A percentile compares a stretch with the other conserved stretches of the same genome.
Conservation (phyloP, 1,140 invertebrate genomes). For the Drosophila nigromelanica region DNA sequence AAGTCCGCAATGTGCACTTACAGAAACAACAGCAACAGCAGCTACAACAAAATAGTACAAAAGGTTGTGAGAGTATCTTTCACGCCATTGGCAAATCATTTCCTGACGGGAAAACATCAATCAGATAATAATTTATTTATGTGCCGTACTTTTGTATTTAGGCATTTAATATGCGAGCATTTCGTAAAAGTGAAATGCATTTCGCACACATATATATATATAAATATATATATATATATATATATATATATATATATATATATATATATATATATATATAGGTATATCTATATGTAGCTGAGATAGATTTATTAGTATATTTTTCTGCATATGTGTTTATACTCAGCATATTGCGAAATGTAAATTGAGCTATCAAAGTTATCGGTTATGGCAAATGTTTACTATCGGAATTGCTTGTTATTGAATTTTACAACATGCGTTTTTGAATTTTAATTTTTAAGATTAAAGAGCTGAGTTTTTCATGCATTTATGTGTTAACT, state of each 20-base stretch:
- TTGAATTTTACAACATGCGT: too few relatives aligned
- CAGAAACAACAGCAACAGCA: conserved; percentile 21
- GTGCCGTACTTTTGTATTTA: conserved; percentile 3
- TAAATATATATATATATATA: conserved; percentile 38
- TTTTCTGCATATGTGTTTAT: neutral
- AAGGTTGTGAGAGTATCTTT: conserved; percentile 68
- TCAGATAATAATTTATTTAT: conserved; percentile 49
- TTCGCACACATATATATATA: conserved; percentile 18
- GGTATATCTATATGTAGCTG: conserved; percentile 8
- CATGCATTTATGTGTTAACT: too few relatives aligned
- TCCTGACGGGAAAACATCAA: conserved; percentile 73
- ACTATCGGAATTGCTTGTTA: too few relatives aligned
- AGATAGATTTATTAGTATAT: conserved; percentile 29
- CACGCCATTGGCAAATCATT: conserved; percentile 75
- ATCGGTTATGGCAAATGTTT: too few relatives aligned
- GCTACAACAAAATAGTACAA: conserved; percentile 36
- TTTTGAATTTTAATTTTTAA: too few relatives aligned
- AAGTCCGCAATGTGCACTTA: conserved; percentile 20
- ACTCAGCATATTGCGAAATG: too few relatives aligned
- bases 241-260: too few relatives aligned
- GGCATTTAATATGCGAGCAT: conserved; percentile 3
- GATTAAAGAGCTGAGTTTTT: too few relatives aligned
- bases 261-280: too few relatives aligned
- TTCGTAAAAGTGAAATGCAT: conserved; percentile 1
- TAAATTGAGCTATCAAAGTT: too few relatives aligned